Evolutionary conservation across 2,113 vertebrate species (phyloP).

Genomic region (Kobus ellipsiprymnus): DNA sequence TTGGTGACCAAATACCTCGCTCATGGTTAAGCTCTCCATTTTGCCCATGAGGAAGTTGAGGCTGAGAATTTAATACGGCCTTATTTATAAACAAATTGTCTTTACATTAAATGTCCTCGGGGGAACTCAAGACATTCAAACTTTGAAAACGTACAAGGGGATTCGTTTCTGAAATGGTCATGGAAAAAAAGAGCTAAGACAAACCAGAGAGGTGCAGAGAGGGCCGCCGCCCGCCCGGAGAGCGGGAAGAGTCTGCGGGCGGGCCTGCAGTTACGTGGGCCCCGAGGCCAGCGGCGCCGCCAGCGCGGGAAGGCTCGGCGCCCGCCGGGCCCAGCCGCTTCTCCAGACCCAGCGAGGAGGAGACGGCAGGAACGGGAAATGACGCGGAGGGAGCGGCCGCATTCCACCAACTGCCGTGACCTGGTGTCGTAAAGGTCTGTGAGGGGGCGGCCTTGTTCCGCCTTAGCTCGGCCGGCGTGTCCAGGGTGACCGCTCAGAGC

Average conservation of each 20-base stretch:
- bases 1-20: background rate
- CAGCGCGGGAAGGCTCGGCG: rapidly evolving
- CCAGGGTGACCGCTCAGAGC: background rate
- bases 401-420: background rate
- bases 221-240: background rate
- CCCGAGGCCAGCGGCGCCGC: background rate
- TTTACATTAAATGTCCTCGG: background rate
- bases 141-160: background rate
- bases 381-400: rapidly evolving
- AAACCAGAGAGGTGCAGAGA: background rate
- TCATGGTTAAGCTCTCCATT: background rate
- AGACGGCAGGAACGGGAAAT: background rate
- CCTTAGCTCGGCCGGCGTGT: rapidly evolving
- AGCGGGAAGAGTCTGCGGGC: no score
- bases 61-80: background rate
- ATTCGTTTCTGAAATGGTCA: background rate
- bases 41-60: background rate
- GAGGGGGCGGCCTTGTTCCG: background rate
- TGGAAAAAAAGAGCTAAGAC: background rate
- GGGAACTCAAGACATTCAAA: background rate
- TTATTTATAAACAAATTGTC: background rate
- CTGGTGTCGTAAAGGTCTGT: background rate
- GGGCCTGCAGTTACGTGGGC: no score
- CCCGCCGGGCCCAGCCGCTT: background rate
- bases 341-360: background rate